Evolutionary conservation across 2,113 vertebrate species (phyloP).

Genomic region (Astur gentilis): DNA sequence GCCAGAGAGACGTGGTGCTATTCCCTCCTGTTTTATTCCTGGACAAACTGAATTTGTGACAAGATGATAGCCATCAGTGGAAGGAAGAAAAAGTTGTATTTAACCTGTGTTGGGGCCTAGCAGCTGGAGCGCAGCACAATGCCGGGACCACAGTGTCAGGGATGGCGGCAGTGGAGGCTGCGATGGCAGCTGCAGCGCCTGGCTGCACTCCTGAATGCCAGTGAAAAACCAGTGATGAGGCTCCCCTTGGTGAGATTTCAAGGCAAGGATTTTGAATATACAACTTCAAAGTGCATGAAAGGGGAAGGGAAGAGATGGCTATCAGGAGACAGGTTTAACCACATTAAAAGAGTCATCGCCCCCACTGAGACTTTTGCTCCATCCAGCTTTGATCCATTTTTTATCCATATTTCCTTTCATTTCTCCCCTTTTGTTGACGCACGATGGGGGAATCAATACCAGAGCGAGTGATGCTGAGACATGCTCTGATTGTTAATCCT

Average conservation of each 20-base stretch:
- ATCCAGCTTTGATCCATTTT: conserved; percentile 64
- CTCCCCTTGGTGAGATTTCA: background rate
- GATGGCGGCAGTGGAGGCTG: background rate
- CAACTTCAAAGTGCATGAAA: conserved; percentile 39
- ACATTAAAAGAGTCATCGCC: conserved; percentile 16
- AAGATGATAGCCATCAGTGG: background rate
- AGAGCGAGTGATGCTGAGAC: background rate
- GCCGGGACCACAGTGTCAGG: rapidly evolving
- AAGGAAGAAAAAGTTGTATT: background rate
- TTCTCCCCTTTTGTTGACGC: conserved; percentile 43
- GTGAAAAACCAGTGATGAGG: rapidly evolving
- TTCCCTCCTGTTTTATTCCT: background rate
- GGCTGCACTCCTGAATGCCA: background rate
- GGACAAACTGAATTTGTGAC: background rate
- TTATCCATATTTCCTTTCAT: conserved; percentile 59
- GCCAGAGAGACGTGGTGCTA: background rate
- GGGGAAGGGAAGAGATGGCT: conserved; percentile 37
- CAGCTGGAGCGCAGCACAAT: background rate
- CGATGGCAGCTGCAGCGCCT: rapidly evolving
- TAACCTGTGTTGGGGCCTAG: rapidly evolving
- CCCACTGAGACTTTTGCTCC: conserved; percentile 31
- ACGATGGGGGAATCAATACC: conserved; percentile 12
- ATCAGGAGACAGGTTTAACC: conserved; percentile 36
- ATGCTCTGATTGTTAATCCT: conserved; percentile 32
- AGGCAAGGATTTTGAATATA: background rate